phyloP scores from a whole-genome alignment of 1,140 invertebrate genomes.

The Phenacoccus solenopsis region DNA sequence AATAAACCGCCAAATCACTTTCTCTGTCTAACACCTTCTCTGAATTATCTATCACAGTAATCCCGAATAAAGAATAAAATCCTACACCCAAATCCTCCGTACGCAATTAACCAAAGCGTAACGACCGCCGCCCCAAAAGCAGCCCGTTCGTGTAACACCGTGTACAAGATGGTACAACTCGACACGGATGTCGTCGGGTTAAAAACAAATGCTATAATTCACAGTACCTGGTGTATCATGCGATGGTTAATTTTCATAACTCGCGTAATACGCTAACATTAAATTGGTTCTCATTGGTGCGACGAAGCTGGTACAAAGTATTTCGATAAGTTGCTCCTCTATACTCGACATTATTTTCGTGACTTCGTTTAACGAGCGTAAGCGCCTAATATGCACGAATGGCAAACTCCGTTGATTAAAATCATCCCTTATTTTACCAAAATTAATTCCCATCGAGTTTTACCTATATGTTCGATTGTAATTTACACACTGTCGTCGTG shows the following conservation, averaged over 20 bases:
- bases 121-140: background rate
- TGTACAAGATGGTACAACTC: background rate
- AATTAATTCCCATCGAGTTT: no score
- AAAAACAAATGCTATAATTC: constrained; percentile 1
- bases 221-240: background rate
- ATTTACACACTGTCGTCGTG: no score
- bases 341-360: background rate
- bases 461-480: no score
- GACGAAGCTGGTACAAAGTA: background rate
- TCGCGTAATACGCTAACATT: background rate
- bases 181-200: background rate
- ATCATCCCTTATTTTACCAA: no score
- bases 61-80: no score
- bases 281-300: background rate
- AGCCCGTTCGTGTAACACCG: background rate
- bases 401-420: no score
- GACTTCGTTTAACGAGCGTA: background rate
- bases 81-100: background rate
- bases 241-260: background rate
- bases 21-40: no score
- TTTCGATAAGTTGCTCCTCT: background rate
- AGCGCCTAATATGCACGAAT: background rate
- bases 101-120: background rate
- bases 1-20: no score
- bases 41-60: no score